A percentile compares a stretch with the other conserved stretches of the same genome.
Evolutionary conservation across 2,888 invertebrate species (phyloP).

Genomic region (Apotomis betuletana): DNA sequence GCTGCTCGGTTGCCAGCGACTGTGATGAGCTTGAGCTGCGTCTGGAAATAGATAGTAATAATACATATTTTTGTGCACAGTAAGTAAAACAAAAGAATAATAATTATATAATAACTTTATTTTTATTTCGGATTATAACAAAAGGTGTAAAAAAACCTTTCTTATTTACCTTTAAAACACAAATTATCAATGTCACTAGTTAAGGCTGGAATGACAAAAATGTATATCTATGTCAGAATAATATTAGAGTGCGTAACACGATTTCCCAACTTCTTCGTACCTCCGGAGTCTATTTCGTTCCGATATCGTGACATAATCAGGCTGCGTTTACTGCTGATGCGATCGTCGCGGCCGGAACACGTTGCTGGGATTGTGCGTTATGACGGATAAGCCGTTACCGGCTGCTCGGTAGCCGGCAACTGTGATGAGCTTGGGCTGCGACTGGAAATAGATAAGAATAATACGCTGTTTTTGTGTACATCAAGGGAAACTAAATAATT

Average conservation of each 20-base stretch:
- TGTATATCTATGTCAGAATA: too few species aligned
- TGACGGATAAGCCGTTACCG: constrained; percentile 29
- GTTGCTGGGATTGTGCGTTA: constrained; percentile 42
- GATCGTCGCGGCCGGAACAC: constrained; percentile 47
- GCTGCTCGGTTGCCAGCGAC: constrained; percentile 5
- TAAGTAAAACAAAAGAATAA: not conserved
- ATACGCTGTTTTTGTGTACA: not conserved
- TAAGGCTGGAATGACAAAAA: too few species aligned
- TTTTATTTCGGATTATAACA: too few species aligned
- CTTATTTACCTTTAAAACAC: too few species aligned
- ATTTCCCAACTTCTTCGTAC: constrained; percentile 24
- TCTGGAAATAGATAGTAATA: constrained; percentile 32
- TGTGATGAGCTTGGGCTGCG: constrained; percentile 11
- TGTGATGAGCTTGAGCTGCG: constrained; percentile 12
- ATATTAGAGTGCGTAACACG: not conserved
- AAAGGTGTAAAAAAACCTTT: too few species aligned
- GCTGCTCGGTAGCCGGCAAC: constrained; percentile 1
- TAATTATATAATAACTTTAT: not conserved
- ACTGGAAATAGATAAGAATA: constrained; percentile 24
- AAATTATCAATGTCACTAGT: too few species aligned
- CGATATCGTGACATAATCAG: constrained; percentile 64
- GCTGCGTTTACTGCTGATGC: constrained; percentile 49
- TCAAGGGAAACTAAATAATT: not conserved
- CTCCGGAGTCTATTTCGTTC: constrained; percentile 47
- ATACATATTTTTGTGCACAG: not conserved